phyloP scores from a whole-genome alignment of 2,113 vertebrate genomes.

The Oriolus oriolus region DNA sequence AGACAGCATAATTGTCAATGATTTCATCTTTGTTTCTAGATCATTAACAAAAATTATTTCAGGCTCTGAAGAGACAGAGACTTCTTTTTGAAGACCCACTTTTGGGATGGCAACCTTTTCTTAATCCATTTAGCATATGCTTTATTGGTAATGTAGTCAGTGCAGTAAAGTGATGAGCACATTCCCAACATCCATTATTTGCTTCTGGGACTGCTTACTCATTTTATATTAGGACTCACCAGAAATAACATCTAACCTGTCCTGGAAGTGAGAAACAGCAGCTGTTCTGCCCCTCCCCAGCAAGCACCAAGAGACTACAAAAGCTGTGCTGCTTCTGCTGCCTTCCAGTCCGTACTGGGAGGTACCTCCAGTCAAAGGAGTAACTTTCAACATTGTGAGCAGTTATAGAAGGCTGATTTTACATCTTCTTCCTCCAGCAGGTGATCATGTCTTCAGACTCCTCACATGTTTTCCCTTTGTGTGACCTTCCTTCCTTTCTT shows the following conservation, averaged over 20 bases:
- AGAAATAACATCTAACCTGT: neutral
- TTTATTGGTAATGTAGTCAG: neutral
- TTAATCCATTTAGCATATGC: neutral
- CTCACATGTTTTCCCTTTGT: neutral
- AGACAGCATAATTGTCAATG: neutral
- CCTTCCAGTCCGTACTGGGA: neutral
- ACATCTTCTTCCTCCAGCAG: neutral
- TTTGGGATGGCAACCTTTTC: neutral
- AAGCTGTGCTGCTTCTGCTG: neutral
- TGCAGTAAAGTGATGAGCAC: neutral
- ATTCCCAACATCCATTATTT: neutral
- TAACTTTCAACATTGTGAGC: neutral
- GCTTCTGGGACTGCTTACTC: neutral
- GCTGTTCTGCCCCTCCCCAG: neutral
- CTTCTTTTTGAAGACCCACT: neutral
- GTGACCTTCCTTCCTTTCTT: neutral
- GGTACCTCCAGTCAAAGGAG: neutral
- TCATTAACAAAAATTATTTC: neutral
- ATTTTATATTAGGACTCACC: neutral
- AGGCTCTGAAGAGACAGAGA: neutral
- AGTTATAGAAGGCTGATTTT: neutral
- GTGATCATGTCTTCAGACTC: neutral
- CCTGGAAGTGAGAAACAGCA: neutral
- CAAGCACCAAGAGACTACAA: accelerated
- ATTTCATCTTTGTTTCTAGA: conserved; percentile 5